Base-by-base conservation (phyloP, 2,113 vertebrate species). In the Scomber colias region DNA sequence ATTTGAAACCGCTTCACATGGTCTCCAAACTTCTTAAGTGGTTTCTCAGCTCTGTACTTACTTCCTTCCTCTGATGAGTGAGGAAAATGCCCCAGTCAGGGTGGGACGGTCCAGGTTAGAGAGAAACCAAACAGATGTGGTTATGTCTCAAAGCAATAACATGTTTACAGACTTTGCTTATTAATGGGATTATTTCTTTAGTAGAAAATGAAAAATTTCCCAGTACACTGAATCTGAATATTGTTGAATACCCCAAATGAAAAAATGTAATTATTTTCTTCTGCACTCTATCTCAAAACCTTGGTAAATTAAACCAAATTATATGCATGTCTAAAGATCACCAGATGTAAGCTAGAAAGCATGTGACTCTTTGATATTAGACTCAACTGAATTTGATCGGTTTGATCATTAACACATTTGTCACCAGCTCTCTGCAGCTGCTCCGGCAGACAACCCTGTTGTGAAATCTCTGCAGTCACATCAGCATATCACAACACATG, bases 1-100 rank as follows among this genome's bases (percentile, higher is more conserved):
- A 60, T 71, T 48, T 81, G 61, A 61, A 63, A 63, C 67, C 67
- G 79, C 59, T 79, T 61, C 11, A 35, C 8, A 46, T 53, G 50
- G 61, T 73, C 35, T 51, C 24, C 11, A 35, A 51, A 15, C 35
- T 55, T 16, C 57, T 17, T 24, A 1, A 4, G 15, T 15, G 13
- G 12, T 54, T 12, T 66, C 27, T 49, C 21, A 35, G 44, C 45
- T 69, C 62, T 2, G 68, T 92, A 93, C 93, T 92, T 84, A 91
- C 87, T 71, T 85, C 71, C 77, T 83, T 46, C 84, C 74, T 87
- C 86, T 82, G 76, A 45, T 74, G 53, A 62, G 56, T 84, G 71
- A 86, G 45, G 60, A 79, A 85, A 82, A 70, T 60, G 17, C 79
- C 59, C 74, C 74, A 80, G 80, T 86, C 60, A 83, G 59, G 75